Evolutionary conservation across 2,113 vertebrate species (phyloP).

Genomic region (Vidua macroura): DNA sequence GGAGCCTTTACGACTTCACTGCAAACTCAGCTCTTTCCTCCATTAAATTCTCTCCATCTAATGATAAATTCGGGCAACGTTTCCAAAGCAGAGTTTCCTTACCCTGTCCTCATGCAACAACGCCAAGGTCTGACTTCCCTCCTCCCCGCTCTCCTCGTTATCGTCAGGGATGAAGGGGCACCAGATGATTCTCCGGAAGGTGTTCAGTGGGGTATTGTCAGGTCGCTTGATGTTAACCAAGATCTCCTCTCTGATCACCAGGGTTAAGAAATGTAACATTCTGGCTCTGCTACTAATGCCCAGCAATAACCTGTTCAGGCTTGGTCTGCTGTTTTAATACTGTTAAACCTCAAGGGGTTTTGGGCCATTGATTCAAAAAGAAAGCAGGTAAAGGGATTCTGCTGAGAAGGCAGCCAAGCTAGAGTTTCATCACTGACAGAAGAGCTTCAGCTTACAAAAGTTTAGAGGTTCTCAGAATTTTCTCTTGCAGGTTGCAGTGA

Average conservation of each 20-base stretch:
- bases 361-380: not conserved
- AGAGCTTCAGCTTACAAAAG: not conserved
- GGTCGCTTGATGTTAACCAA: constrained; percentile 87
- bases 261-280: constrained; percentile 68
- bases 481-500: not conserved
- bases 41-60: not conserved
- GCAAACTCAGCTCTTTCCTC: not conserved
- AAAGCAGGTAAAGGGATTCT: not conserved
- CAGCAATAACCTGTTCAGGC: not conserved
- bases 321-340: not conserved
- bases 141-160: constrained; percentile 87
- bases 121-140: constrained; percentile 88
- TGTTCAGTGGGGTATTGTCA: constrained; percentile 83
- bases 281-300: not conserved
- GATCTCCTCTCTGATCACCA: constrained; percentile 85
- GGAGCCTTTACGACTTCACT: not conserved
- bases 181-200: constrained; percentile 93
- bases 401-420: not conserved
- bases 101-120: constrained; percentile 93
- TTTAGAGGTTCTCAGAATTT: not conserved
- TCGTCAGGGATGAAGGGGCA: constrained; percentile 95
- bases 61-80: rapidly evolving
- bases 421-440: not conserved
- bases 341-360: not conserved
- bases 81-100: not conserved